Base-by-base conservation (phyloP, 2,113 vertebrate genomes). In the Myotis davidii region DNA sequence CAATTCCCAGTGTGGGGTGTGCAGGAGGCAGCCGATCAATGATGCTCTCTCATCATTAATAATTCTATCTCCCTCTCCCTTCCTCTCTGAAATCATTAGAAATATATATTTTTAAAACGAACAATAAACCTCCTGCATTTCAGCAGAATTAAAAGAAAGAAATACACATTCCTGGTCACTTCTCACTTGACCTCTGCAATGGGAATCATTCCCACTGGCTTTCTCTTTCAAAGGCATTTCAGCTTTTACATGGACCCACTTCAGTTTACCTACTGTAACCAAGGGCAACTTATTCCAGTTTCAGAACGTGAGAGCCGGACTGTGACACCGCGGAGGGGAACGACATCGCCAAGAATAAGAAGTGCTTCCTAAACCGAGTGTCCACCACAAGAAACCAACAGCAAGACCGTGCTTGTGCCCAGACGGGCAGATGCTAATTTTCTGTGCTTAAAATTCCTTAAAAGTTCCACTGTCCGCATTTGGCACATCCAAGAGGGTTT, bases 401-500 rank as follows among this genome's bases (percentile, higher is more conserved):
- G 39, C 70, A 77, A 86, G 23, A 11, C 59, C 3, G 2, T 7
- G 9, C 67, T 70, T 21, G 25, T 14, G 6, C 78, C 76, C 20
- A 4, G 3, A 3, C 3, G 67, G 69, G 39, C 69, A 77, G 88
- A 70, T 1, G 21, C 45, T 81, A 25, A 45, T 83, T 88, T 94
- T 82, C 70, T 78, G 94, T 3, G 9, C 79, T 91, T 89, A 21
- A 89, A 61, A 95, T 83, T 54, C 79, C 88, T 96, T 83, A 73
- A 78, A 97, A 78, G 87, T 85, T 56, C 21, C 42, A 39, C 42
- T 69, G 48, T 61, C 91, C 25, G 1, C n/a, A 86, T 50, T 72
- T 83, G 79, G 88, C 78, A 83, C 93, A 91, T 91, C 92, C 91
- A 93, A 94, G 92, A 42, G 78, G 74, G 56, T 88, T 93, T 91